Percentiles rank a stretch among this genome's conserved stretches.
Evolutionary conservation across 2,888 invertebrate genomes (phyloP).

Genomic region (Drosophila falleni): DNA sequence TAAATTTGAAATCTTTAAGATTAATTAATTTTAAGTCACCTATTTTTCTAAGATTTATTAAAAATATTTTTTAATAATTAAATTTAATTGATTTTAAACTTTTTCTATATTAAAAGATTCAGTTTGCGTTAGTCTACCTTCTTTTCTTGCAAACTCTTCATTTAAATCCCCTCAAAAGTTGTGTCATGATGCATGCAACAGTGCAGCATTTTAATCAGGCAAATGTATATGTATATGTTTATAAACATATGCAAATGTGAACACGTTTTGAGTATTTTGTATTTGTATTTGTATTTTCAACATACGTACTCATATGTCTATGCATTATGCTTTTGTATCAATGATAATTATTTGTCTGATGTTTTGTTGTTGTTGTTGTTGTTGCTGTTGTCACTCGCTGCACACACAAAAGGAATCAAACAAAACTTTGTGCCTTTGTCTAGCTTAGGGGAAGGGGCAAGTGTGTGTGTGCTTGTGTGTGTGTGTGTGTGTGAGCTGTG

Average conservation of each 20-base stretch:
- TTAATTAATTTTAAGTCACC: too few relatives aligned
- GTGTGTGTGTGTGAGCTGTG: constrained; percentile 43
- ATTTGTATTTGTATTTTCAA: constrained; percentile 30
- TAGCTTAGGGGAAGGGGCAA: not conserved
- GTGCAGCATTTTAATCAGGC: constrained; percentile 58
- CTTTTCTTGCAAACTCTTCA: not conserved
- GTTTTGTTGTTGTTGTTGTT: constrained; percentile 17
- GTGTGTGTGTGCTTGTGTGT: too few relatives aligned
- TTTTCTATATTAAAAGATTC: not conserved
- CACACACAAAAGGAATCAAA: constrained; percentile 81
- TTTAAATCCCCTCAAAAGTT: not conserved
- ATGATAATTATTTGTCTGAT: constrained; percentile 80
- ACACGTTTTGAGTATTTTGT: constrained; percentile 27
- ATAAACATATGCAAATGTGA: constrained; percentile 46
- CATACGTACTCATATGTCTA: constrained; percentile 26
- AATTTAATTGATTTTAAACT: not conserved
- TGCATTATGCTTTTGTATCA: constrained; percentile 74
- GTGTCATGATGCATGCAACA: not conserved
- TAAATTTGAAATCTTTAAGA: not conserved
- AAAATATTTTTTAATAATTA: not conserved
- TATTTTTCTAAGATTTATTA: too few relatives aligned
- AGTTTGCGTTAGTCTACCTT: not conserved
- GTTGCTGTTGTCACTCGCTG: constrained; percentile 54
- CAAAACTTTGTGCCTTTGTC: constrained; percentile 81
- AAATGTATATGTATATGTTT: constrained; percentile 50